Base-by-base conservation (phyloP, 1,140 invertebrate genomes). In the Drosophila prosaltans region DNA sequence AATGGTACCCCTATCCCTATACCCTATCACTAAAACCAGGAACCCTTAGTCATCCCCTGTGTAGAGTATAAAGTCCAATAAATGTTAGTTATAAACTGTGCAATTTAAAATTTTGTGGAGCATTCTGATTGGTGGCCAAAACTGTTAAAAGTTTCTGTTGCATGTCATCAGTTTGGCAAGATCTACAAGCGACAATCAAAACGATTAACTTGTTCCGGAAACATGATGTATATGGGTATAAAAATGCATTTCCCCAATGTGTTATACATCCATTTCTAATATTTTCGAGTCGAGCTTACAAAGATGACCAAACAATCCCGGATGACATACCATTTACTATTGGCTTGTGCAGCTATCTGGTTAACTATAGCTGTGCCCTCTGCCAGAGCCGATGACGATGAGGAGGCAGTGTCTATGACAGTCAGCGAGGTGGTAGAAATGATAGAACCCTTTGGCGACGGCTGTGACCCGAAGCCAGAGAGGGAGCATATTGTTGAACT, bases 361-460 rank as follows among this genome's bases (percentile, higher is more conserved):
- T 28, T 80, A 55, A 28, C 21, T 1, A n/a, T 45, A 6, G 69
- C 45, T 3, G n/a, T 26, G 21, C 45, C 45, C 2, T 24, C 21
- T 51, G 45, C 30, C 16, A 39, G 65, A 1, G 63, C 64, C 11
- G 51, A 62, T 7, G 82, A 75, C 0, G 72, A 78, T 7, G 84
- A 89, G 10, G 75, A 77, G 16, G 39, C 70, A n/a, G 2, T 62
- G 2, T 32, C 48, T 6, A 84, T 89, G 84, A 40, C 58, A 3
- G 11, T 90, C 4, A 62, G 55, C 26, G 82, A 91, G 40, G 63
- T 88, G 28, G 66, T 88, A 3, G 90, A 91, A 1, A 10, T 83
- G 32, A 48, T 91, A 4, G 72, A 74, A 8, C 72, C 80, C 7
- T 84, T 88, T 10, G 78, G 63, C 3, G 74, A 84, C 0, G 51